Evolutionary conservation across 2,797 vertebrate genomes (phyloP).

Genomic region (Diplodus sargus): DNA sequence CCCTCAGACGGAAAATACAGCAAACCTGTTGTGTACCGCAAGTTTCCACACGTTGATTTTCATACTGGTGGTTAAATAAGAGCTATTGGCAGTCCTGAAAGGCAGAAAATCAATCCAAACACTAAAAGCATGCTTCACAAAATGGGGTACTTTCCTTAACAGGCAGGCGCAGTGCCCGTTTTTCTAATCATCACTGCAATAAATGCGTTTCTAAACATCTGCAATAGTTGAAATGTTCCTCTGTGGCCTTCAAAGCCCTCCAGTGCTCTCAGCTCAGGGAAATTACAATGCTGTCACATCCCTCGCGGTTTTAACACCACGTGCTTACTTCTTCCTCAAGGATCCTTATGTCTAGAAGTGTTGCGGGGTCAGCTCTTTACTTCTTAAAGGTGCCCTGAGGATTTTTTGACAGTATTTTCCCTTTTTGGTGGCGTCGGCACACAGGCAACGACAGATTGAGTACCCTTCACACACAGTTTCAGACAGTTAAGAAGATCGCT

Average conservation of each 20-base stretch:
- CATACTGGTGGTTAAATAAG: slow-evolving; percentile 27
- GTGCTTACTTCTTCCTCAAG: background rate
- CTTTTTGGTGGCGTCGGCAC: too few relatives aligned
- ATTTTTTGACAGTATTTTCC: too few relatives aligned
- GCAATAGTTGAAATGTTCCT: slow-evolving; percentile 25
- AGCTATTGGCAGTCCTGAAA: slow-evolving; percentile 22
- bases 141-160: slow-evolving; percentile 16
- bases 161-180: slow-evolving; percentile 4
- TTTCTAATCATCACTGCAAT: slow-evolving; percentile 20
- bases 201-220: slow-evolving; percentile 33
- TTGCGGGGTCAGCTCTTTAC: background rate
- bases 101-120: slow-evolving; percentile 38
- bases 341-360: background rate
- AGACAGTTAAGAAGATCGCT: too few relatives aligned
- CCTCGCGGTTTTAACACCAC: background rate
- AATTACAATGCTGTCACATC: background rate
- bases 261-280: slow-evolving; percentile 12
- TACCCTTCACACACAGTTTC: too few relatives aligned
- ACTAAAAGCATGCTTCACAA: slow-evolving; percentile 27
- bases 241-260: slow-evolving; percentile 32
- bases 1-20: background rate
- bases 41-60: slow-evolving; percentile 5
- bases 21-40: background rate
- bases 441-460: too few relatives aligned
- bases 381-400: too few relatives aligned